Conservation (phyloP, 2,113 vertebrate genomes). For the Eulemur macaco region DNA sequence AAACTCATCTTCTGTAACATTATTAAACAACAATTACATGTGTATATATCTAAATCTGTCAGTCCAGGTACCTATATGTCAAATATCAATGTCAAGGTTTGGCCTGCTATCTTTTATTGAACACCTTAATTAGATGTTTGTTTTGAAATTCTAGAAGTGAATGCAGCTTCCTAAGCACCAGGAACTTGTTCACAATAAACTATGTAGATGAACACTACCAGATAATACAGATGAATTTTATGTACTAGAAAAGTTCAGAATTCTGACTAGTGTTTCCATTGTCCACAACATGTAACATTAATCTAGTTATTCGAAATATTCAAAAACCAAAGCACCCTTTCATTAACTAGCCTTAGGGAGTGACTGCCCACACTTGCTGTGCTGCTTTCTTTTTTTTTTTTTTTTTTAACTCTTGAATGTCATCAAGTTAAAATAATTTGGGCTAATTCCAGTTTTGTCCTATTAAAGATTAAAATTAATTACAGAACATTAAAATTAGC, state of each 20-base stretch:
- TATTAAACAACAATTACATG: neutral
- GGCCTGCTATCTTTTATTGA: neutral
- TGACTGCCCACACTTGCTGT: neutral
- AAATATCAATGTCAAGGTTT: neutral
- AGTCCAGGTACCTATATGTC: neutral
- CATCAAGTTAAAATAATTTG: constrained; percentile 29
- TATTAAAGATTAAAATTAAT: constrained; percentile 59
- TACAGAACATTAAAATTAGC: constrained; percentile 58
- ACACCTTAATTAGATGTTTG: neutral
- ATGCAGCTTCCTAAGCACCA: neutral
- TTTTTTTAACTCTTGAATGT: neutral
- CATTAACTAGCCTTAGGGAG: neutral
- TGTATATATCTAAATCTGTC: neutral
- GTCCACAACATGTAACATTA: neutral
- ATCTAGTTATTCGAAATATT: constrained; percentile 2
- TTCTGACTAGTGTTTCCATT: constrained; percentile 6
- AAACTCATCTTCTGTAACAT: neutral
- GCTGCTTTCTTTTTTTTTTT: neutral
- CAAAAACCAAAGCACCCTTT: neutral
- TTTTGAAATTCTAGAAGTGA: constrained; percentile 9
- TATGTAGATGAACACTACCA: neutral
- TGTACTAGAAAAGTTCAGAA: constrained; percentile 10
- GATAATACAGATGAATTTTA: neutral
- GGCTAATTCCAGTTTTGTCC: constrained; percentile 48
- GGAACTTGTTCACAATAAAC: neutral